Base-by-base conservation (phyloP, 2,797 vertebrate genomes). In the Vespertilio murinus region DNA sequence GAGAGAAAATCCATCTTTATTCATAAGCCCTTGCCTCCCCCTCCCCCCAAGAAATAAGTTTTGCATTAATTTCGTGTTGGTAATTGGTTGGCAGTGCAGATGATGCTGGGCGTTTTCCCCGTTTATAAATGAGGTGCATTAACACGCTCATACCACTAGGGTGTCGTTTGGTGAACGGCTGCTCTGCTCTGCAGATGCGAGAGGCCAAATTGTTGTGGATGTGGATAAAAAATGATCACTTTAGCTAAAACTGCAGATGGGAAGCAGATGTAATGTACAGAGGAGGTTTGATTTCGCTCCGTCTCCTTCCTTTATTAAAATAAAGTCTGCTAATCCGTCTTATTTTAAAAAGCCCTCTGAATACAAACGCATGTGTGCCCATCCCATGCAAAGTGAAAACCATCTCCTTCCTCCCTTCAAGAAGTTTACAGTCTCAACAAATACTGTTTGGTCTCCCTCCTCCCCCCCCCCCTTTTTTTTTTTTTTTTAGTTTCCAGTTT, bases 111-210 rank as follows among this genome's bases (percentile, higher is more conserved):
- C 91, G 78, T 94, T 90, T 96, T 96, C 95, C 88, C 96, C 80
- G 86, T 92, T 95, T 97, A 92, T 90, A 97, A 96, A 93, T 73
- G 91, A 92, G 88, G 52, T 95, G 95, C 91, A 88, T 88, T 96
- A 93, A 77, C 88, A 69, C 54, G 40, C 81, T 73, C 14, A 1
- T n/a, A 61, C 96, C 96, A 92, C 95, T 90, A 91, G 96, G 90
- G 95, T 92, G 65, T 88, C 93, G n/a, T 95, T 96, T 95, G 70
- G 84, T 16, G 81, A 93, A 69, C 25, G 65, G 91, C 40, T 88
- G 91, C 88, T 91, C 65, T 0, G 25, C 65, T 90, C 73, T 94
- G 88, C 93, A 94, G 93, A 95, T 80, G 67, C 33, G n/a, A 96
- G 94, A 94, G 93, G 85, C 95, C 78, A 93, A 77, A 88, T 90